Base-by-base conservation (phyloP, 2,113 vertebrate species). In the Oryzias celebensis region DNA sequence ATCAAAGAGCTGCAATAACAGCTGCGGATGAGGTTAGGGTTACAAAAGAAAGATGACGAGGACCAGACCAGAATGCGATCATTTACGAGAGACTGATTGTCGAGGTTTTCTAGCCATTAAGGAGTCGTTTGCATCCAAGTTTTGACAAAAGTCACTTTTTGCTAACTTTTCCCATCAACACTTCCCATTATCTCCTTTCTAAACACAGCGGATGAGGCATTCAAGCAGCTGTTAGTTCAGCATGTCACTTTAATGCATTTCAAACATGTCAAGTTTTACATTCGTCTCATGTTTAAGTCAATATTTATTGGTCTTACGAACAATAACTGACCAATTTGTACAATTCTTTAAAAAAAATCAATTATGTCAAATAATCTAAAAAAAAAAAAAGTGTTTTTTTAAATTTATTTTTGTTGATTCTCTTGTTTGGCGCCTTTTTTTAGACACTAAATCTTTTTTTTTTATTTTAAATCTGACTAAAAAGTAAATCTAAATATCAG, bases 1-100 rank as follows among this genome's bases (percentile, higher is more conserved):
- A 73, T 88, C 75, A 90, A 91, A 91, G 80, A 62, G 26, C 68
- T 65, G 75, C 50, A 68, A 81, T 88, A 91, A 87, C 82, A 90
- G 89, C 90, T 91, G 83, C 77, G 85, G 89, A 81, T 65, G 76
- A 73, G 84, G 87, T 90, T 90, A 77, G 81, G 74, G 73, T 78
- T 70, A 85, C 85, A 75, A 73, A 84, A 77, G 80, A 80, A 85
- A 91, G 77, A 79, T 88, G 85, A 84, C 76, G 87, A 68, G 73
- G 75, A 78, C 62, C 90, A 85, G 86, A 82, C 90, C 83, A 88
- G 90, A 90, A 82, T 78, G 78, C 73, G 87, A 85, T 78, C 86
- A 84, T 87, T 80, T 87, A 81, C 53, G 75, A 69, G 81, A 86
- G 82, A 88, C 75, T 15, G 65, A 82, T 80, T 82, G 85, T 86